These are phyloP conservation scores for Dorcus hopei DNA, from an alignment of 2,888 invertebrate genomes.

Conservation along the genomic window DNA sequence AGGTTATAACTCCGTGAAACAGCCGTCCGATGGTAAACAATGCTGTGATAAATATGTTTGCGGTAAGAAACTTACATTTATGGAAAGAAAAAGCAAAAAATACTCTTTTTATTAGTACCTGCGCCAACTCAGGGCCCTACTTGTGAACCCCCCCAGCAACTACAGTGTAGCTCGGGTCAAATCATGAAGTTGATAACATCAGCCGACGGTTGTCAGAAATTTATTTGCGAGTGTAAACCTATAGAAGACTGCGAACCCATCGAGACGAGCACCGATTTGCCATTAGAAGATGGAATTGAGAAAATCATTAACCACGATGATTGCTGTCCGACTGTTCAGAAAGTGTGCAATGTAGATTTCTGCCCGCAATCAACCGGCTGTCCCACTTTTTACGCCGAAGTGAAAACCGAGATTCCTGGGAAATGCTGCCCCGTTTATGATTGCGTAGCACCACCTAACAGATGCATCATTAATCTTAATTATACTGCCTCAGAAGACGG, in stretches of 20 bases:
- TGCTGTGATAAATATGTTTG: constrained; percentile 73
- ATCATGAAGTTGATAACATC: constrained; percentile 64
- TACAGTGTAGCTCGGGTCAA: constrained; percentile 70
- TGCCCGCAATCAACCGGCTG: constrained; percentile 64
- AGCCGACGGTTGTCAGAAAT: constrained; percentile 67
- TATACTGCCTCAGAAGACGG: constrained; percentile 56
- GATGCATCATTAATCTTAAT: constrained; percentile 61
- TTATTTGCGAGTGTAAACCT: constrained; percentile 76
- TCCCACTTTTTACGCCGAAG: constrained; percentile 56
- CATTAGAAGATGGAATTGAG: constrained; percentile 61
- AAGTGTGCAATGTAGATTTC: constrained; percentile 59
- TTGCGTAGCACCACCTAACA: constrained; percentile 66
- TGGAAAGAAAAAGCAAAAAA: background rate
- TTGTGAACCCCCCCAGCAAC: constrained; percentile 66
- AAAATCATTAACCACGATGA: constrained; percentile 59
- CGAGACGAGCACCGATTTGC: constrained; percentile 40
- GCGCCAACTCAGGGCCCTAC: constrained; percentile 51
- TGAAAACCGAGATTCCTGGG: constrained; percentile 27
- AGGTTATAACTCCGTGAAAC: constrained; percentile 55
- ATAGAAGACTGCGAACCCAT: constrained; percentile 63
- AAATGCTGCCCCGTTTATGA: constrained; percentile 65
- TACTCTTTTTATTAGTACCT: constrained; percentile 48
- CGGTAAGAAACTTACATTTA: constrained; percentile 47
- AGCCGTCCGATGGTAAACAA: constrained; percentile 54
- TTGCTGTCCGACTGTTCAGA: constrained; percentile 66